These are phyloP conservation scores for Coelogynopora nodosa DNA, from an alignment of 2,888 invertebrate species.

Conservation along the genomic window DNA sequence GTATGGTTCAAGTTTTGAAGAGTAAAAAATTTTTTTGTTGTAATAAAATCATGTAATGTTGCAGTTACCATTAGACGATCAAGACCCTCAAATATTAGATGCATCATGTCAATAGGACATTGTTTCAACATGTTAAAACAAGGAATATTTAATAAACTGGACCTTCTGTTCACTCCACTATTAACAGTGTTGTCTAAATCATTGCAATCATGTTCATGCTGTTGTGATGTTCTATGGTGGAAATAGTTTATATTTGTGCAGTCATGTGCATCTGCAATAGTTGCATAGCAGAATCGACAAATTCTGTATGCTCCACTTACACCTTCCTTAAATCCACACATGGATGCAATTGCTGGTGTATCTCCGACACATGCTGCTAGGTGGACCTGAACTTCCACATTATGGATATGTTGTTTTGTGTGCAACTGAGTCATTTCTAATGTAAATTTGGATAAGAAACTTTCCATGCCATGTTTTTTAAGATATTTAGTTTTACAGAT, in stretches of 20 bases:
- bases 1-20: background rate
- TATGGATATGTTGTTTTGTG: background rate
- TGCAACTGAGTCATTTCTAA: background rate
- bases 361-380: background rate
- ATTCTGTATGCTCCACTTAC: background rate
- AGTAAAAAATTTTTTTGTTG: background rate
- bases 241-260: background rate
- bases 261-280: background rate
- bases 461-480: background rate
- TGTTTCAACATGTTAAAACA: background rate
- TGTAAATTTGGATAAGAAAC: background rate
- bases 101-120: background rate
- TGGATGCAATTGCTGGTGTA: background rate
- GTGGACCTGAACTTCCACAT: background rate
- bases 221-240: background rate
- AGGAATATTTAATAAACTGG: background rate
- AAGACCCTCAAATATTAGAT: background rate
- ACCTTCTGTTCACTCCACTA: background rate
- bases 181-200: background rate
- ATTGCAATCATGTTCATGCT: background rate
- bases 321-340: conserved; percentile 22
- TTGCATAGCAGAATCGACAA: background rate
- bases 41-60: background rate
- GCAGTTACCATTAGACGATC: background rate
- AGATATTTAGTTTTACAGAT: conserved; percentile 4